Evolutionary conservation across 1,140 invertebrate genomes (phyloP), one percentile per base, ranked within the genome.

Genomic region (Armadillidium nasatum): DNA sequence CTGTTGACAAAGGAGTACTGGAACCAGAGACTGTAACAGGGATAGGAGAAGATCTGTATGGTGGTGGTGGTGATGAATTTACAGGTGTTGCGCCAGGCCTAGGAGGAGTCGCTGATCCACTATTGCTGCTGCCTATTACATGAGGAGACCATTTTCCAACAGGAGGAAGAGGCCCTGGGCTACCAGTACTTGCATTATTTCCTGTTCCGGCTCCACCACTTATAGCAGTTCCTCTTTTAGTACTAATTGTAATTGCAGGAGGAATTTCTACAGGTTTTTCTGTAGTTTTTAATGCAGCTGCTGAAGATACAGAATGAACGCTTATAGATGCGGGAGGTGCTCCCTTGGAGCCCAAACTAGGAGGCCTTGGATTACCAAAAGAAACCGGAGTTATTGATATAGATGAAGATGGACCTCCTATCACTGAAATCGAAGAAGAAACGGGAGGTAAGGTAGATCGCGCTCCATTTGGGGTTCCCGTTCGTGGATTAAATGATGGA

Each of bases 1-100:
- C 71, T 15, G 77, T 75, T 19, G 72, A 54, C 23, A 76, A 73
- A 10, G 77, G 70, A 4, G 73, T 10, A 43, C 75, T 74, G 46
- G 46, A 70, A 15, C 80, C 80, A 75, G 74, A 54, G 23, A 75
- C 71, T 11, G 80, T 77, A 13, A 79, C 69, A 22, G 78, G 76
- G n/a, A 78, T 50, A 43, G 80, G 80, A n/a, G 80, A 78, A 15
- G 77, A 78, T 50, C 80, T 67, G 33, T 79, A 79, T 11, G 78
- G 78, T 3, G 71, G 80, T 44, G 75, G 80, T 21, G 73, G 75
- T 45, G 75, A 79, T 22, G 75, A 75, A 45, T 78, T 78, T 21
- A 79, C 77, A 50, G 78, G 73, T 11, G 73, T 46, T 71, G 50
- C 75, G 72, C 60, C 67, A 4, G 74, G 72, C 19, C 74, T 23